Base-by-base conservation (phyloP, 2,888 invertebrate species). In the Amiota communis region DNA sequence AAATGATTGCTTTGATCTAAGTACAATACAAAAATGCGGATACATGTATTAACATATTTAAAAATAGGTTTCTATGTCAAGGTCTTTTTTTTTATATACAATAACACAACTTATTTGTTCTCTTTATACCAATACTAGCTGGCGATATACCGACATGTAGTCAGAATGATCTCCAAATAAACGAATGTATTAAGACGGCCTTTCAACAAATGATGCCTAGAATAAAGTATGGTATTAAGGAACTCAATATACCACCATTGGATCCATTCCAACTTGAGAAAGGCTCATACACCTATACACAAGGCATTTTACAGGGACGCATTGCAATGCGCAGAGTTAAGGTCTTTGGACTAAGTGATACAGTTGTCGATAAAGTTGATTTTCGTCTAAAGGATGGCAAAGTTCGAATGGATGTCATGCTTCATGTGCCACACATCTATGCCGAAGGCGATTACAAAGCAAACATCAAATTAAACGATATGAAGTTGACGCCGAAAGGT, bases 401-500 rank as follows among this genome's bases (percentile, higher is more conserved):
- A 51, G 91, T 93, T 73, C 90, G 91, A 53, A 81, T 94, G 76
- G 93, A 93, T 86, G 81, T 93, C 9, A 92, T 93, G 74, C 82
- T 92, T 75, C 90, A 91, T 56, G 87, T 92, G 47, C 93, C 93
- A 0, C 90, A 90, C 78, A 83, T 93, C 11, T 85, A 90, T 57
- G 87, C 92, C 2, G 92, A 91, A 68, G 93, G 94, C 4, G 87
- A 90, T 47, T 94, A 93, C 86, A 91, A 91, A 79, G 93, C 92
- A 0, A 92, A 92, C 75, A 93, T 94, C 13, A 89, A 91, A 53
- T 90, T 94, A 72, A 93, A 93, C 76, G 90, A 91, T 11, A 89
- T 94, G 77, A 92, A 91, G 78, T 85, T 94, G 75, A 91, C 91
- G 74, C 93, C 94, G 47, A 90, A 91, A 76, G 93, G 93, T 51